Conservation (phyloP, 2,888 invertebrate species). For the Macrosoma leucophasiata region DNA sequence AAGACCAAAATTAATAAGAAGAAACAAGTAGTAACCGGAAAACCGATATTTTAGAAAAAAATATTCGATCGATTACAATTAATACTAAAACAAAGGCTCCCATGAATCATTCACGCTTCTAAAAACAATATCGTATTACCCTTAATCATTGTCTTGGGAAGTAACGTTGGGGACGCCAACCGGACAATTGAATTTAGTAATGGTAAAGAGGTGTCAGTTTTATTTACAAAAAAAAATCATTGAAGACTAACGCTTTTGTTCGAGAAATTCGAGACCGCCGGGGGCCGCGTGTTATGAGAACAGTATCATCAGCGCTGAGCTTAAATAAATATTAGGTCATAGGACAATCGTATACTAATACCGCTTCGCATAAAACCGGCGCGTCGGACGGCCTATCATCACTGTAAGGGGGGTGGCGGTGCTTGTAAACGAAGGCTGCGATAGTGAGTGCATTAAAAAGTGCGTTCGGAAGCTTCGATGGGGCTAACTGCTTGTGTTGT, state of each 20-base stretch:
- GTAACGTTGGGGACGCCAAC: constrained; percentile 52
- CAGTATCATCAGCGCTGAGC: constrained; percentile 51
- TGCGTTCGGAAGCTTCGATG: constrained; percentile 65
- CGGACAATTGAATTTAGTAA: constrained; percentile 67
- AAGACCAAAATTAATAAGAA: constrained; percentile 34
- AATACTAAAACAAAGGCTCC: constrained; percentile 47
- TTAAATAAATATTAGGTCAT: constrained; percentile 47
- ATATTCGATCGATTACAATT: constrained; percentile 26
- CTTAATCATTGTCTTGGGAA: constrained; percentile 66
- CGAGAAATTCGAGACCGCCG: constrained; percentile 52
- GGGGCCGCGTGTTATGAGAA: constrained; percentile 39
- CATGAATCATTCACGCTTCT: constrained; percentile 65
- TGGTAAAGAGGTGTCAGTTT: constrained; percentile 61
- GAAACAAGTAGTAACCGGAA: constrained; percentile 31
- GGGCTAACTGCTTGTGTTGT: constrained; percentile 75
- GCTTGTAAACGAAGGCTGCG: constrained; percentile 68
- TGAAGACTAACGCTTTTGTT: constrained; percentile 63
- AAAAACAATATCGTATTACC: constrained; percentile 66
- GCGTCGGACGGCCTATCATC: constrained; percentile 61
- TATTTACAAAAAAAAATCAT: constrained; percentile 53
- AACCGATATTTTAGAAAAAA: constrained; percentile 22
- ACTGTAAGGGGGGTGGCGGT: constrained; percentile 70
- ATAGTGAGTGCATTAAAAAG: constrained; percentile 73
- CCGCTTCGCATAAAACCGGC: constrained; percentile 58
- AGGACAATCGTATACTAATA: constrained; percentile 61